Percentiles rank a stretch among this genome's conserved stretches.
Evolutionary conservation across 2,113 vertebrate genomes (phyloP).

Genomic region (Cairina moschata): DNA sequence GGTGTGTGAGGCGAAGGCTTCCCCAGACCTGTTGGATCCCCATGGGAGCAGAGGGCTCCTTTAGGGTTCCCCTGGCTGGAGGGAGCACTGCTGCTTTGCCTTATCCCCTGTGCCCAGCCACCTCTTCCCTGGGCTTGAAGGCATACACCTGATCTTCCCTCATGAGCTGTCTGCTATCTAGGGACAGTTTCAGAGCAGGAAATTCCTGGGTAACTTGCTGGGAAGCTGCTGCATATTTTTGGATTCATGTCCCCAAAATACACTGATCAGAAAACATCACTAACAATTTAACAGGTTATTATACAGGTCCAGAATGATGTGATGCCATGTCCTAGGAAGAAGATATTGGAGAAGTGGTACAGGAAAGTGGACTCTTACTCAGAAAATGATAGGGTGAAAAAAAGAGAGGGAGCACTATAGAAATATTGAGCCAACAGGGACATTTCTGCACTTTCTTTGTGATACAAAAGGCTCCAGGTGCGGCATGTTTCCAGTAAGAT

Average conservation of each 20-base stretch:
- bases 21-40: rapidly evolving
- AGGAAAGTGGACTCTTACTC: neutral
- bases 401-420: neutral
- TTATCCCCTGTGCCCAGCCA: neutral
- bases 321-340: neutral
- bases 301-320: rapidly evolving
- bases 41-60: neutral
- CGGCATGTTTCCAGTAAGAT: neutral
- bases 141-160: neutral
- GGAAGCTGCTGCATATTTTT: neutral
- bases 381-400: neutral
- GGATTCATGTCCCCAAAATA: neutral
- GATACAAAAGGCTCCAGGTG: neutral
- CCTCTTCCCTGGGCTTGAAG: neutral
- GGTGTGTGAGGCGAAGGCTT: neutral
- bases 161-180: rapidly evolving
- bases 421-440: neutral
- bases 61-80: neutral
- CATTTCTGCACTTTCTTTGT: neutral
- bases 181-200: neutral
- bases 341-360: rapidly evolving
- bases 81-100: neutral
- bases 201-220: neutral
- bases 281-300: neutral
- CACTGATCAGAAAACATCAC: neutral